phyloP scores from a whole-genome alignment of 2,888 invertebrate genomes.

The Platycheirus rosarum region DNA sequence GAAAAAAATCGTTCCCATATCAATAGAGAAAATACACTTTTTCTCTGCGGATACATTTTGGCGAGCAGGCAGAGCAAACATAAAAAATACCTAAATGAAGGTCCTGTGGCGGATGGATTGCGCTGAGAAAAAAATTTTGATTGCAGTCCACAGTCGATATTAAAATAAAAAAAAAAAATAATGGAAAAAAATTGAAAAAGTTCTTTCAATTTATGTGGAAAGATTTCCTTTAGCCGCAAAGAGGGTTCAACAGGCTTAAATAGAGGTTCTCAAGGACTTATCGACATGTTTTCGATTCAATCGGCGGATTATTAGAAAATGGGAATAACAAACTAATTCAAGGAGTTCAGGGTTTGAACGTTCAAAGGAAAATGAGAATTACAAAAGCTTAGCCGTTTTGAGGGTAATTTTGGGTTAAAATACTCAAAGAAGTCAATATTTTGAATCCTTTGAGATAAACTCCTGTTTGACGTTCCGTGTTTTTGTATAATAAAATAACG shows the following conservation, averaged over 20 bases:
- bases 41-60: neutral
- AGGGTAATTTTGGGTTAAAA: neutral
- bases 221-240: slow-evolving; percentile 53
- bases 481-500: too few species aligned
- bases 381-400: neutral
- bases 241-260: slow-evolving; percentile 24
- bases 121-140: slow-evolving; percentile 21
- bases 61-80: neutral
- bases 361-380: neutral
- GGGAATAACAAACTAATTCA: neutral
- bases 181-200: slow-evolving; percentile 66
- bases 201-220: slow-evolving; percentile 37
- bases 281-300: slow-evolving; percentile 59
- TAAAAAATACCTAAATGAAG: neutral
- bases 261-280: slow-evolving; percentile 47
- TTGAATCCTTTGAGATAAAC: neutral
- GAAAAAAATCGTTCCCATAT: slow-evolving; percentile 52
- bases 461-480: neutral
- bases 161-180: slow-evolving; percentile 29
- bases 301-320: slow-evolving; percentile 7
- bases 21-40: slow-evolving; percentile 42
- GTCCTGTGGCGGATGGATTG: slow-evolving; percentile 11
- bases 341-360: neutral
- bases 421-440: neutral
- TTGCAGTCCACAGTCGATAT: slow-evolving; percentile 47